A percentile compares a stretch with the other conserved stretches of the same genome.
These are phyloP conservation scores for Falcunculus frontatus DNA, from an alignment of 2,113 vertebrate species.

Conservation along the genomic window DNA sequence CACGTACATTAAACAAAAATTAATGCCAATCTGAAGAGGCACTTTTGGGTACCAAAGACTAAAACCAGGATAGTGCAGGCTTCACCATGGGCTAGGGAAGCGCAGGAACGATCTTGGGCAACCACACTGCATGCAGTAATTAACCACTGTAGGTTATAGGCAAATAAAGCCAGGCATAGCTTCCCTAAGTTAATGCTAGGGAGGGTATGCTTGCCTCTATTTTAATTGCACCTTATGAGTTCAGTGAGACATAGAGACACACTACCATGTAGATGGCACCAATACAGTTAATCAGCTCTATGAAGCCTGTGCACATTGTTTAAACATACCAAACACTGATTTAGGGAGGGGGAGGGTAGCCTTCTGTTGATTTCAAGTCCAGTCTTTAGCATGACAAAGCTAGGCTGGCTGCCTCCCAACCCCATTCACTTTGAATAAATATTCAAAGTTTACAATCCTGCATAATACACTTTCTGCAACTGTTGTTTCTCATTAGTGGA, in stretches of 20 bases:
- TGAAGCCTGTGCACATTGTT: neutral
- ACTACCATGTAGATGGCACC: neutral
- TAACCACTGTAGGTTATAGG: neutral
- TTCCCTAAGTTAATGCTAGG: neutral
- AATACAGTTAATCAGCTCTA: constrained; percentile 3
- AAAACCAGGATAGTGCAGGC: neutral
- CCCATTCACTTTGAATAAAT: constrained; percentile 22
- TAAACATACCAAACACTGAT: constrained; percentile 2
- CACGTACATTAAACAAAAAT: neutral
- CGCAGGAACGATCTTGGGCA: neutral
- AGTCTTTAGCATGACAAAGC: constrained; percentile 37
- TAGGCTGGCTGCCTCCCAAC: constrained; percentile 2
- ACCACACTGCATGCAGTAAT: neutral
- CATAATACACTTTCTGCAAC: constrained; percentile 31
- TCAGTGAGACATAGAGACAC: neutral
- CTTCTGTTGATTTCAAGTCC: constrained; percentile 25
- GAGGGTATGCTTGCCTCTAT: neutral
- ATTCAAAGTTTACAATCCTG: constrained; percentile 38
- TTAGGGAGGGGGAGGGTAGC: constrained; percentile 12
- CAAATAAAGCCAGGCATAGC: neutral
- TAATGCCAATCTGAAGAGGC: neutral
- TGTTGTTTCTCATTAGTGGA: constrained; percentile 36
- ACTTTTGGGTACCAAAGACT: neutral
- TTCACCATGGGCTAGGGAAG: neutral
- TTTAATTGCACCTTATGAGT: neutral